Evolutionary conservation across 2,113 vertebrate genomes (phyloP).

Genomic region (Asarcornis scutulata): DNA sequence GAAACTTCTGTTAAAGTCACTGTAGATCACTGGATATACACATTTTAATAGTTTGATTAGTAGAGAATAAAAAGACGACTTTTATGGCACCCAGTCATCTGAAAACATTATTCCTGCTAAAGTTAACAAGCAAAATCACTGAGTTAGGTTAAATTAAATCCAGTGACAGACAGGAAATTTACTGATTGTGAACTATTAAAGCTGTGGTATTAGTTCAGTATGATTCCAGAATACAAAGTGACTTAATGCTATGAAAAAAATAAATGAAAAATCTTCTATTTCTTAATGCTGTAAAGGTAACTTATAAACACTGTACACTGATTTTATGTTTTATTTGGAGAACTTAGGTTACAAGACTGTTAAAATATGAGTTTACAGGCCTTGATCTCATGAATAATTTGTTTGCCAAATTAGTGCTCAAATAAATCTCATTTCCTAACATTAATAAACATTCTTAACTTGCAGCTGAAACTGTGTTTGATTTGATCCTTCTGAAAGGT

Average conservation of each 20-base stretch:
- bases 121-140: conserved; percentile 22
- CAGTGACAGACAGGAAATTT: background rate
- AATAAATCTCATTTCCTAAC: background rate
- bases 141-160: conserved; percentile 11
- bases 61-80: conserved; percentile 13
- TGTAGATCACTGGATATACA: background rate
- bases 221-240: background rate
- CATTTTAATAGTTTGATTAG: conserved; percentile 38
- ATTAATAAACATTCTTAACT: background rate
- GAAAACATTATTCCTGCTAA: conserved; percentile 24
- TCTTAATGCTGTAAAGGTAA: background rate
- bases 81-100: background rate
- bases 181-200: conserved; percentile 2
- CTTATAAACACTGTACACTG: background rate
- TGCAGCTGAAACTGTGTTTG: background rate
- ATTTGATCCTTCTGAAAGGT: background rate
- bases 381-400: background rate
- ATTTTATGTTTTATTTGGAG: background rate
- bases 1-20: conserved; percentile 8
- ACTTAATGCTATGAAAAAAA: background rate
- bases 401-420: background rate
- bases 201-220: background rate
- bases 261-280: background rate
- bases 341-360: background rate
- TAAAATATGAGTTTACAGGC: background rate